Evolutionary conservation across 2,113 vertebrate species (phyloP).

Genomic region (Uropsilus gracilis): DNA sequence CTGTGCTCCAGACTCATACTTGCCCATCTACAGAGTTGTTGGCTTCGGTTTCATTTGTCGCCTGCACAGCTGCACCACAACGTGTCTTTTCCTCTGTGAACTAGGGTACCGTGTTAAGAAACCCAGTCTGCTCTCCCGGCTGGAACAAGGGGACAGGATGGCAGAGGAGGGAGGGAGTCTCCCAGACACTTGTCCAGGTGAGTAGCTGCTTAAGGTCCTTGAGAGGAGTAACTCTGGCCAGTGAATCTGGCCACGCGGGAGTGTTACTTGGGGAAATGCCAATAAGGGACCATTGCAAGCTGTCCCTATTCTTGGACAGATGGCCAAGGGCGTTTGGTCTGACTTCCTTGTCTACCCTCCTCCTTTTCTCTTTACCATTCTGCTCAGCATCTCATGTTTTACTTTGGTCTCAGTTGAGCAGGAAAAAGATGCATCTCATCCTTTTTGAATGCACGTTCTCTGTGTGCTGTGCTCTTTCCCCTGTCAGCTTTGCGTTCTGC

Average conservation of each 20-base stretch:
- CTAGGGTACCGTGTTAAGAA: conserved; percentile 49
- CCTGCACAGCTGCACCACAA: background rate
- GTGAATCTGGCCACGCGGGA: too few species aligned
- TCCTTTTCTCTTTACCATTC: background rate
- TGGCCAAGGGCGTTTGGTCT: background rate
- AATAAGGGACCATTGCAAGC: too few species aligned
- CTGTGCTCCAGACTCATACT: background rate
- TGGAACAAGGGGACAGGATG: conserved; percentile 45
- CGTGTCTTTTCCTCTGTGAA: background rate
- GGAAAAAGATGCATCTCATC: background rate
- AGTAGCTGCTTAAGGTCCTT: background rate
- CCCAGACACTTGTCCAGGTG: conserved; percentile 49
- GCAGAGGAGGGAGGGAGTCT: background rate
- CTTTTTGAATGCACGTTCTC: background rate
- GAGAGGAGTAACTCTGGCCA: too few species aligned
- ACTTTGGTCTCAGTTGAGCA: background rate
- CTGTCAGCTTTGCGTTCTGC: background rate
- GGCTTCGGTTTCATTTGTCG: background rate
- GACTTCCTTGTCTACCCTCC: background rate
- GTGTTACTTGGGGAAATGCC: too few species aligned
- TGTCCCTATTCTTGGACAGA: background rate
- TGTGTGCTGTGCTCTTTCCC: background rate
- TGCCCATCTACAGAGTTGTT: background rate
- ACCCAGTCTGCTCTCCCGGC: conserved; percentile 25
- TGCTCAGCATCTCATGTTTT: background rate